Conservation (phyloP, 2,113 vertebrate species). For the Nannospalax galili region DNA sequence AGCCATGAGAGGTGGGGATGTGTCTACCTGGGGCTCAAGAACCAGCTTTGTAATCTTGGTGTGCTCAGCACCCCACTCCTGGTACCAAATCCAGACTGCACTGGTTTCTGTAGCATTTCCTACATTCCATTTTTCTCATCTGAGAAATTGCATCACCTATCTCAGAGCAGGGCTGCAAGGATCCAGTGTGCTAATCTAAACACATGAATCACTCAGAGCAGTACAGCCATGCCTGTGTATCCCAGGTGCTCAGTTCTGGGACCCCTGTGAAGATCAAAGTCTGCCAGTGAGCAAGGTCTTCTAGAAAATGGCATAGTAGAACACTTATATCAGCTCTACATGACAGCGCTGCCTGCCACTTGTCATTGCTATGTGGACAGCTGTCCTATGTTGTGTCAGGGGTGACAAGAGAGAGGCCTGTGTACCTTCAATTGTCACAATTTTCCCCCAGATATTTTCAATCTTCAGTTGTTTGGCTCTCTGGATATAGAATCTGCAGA, state of each 20-base stretch:
- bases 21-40: background rate
- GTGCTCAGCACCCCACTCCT: background rate
- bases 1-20: too few species aligned
- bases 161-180: background rate
- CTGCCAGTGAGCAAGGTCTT: background rate
- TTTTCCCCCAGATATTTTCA: background rate
- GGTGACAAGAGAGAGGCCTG: background rate
- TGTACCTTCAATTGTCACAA: background rate
- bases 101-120: background rate
- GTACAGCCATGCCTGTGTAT: background rate
- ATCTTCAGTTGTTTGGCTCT: background rate
- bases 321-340: background rate
- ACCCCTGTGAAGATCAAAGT: background rate
- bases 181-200: background rate
- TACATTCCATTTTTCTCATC: background rate
- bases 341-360: background rate
- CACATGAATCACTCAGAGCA: background rate
- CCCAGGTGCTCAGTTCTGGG: background rate
- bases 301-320: background rate
- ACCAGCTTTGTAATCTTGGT: too few species aligned
- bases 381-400: background rate
- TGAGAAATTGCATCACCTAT: background rate
- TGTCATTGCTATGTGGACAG: background rate
- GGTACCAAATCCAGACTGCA: background rate
- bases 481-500: background rate